Base-by-base conservation (phyloP, 2,797 vertebrate genomes). In the Catostomus latipinnis region DNA sequence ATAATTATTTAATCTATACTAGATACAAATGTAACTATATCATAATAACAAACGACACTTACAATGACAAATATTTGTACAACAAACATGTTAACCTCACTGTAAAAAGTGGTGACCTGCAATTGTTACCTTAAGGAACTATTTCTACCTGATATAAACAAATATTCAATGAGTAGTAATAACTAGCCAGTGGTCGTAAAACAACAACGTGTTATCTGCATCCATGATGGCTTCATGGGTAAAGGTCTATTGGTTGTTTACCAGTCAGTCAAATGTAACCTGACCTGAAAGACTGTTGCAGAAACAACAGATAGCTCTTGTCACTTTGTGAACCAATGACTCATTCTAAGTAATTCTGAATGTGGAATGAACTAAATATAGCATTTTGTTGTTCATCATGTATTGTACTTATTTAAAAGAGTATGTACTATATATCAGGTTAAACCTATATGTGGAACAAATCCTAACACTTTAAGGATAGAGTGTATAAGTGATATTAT, bases 281-380 rank as follows among this genome's bases (percentile, higher is more conserved):
- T 69, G 84, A 86, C 66, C 82, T 53, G 9, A 46, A 49, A 14
- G 54, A 54, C 69, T 45, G 68, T 14, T 9, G 62, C 13, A 77
- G 61, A 76, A 81, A 79, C 8, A 18, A 45, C 57, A 76, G 5
- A 72, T 72, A 74, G 62, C 60, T 13, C 43, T 72, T 79, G 77
- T 71, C 82, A 69, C 78, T 74, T 46, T 48, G 63, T 78, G 48
- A 67, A 78, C 71, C 11, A 53, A 54, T 76, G 76, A 76, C 77
- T 76, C 57, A 52, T 74, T 86, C 52, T 83, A 63, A 80, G 69
- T 48, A 62, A 71, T 80, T 79, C 81, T 84, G 68, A 72, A 46
- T 57, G 10, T 73, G 58, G 54, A 74, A 9, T 63, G 52, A 81
- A 52, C 60, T 87, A 84, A 72, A 85, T 69, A 83, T 85, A 87